phyloP scores from a whole-genome alignment of 1,140 invertebrate species.

The Calephelis nemesis region DNA sequence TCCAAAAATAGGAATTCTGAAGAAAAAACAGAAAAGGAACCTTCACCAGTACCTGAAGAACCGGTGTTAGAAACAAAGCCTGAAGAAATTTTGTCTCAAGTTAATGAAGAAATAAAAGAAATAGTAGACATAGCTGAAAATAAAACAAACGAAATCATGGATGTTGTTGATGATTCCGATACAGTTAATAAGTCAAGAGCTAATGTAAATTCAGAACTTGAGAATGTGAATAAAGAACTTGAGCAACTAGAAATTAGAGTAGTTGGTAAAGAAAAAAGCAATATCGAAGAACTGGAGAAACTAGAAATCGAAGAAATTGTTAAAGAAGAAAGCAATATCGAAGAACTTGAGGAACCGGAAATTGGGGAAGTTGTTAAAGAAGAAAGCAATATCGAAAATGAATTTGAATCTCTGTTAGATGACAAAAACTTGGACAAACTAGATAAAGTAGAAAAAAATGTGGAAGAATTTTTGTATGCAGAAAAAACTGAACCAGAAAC shows the following conservation, averaged over 20 bases:
- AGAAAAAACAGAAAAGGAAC: constrained; percentile 37
- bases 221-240: background rate
- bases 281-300: background rate
- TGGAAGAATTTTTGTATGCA: constrained; percentile 22
- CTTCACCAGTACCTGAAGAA: constrained; percentile 37
- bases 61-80: constrained; percentile 15
- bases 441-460: constrained; percentile 26
- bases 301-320: background rate
- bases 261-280: background rate
- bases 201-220: constrained; percentile 17
- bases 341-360: background rate
- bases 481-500: constrained; percentile 15
- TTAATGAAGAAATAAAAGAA: constrained; percentile 11
- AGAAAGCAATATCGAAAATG: background rate
- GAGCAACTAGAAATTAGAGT: background rate
- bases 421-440: background rate
- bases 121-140: constrained; percentile 1
- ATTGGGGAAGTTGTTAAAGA: background rate
- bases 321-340: background rate
- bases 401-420: background rate
- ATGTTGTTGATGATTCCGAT: background rate
- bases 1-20: constrained; percentile 49
- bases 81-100: constrained; percentile 1
- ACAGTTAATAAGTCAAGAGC: constrained; percentile 2
- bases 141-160: background rate